Percentiles rank a stretch among this genome's conserved stretches.
Evolutionary conservation across 2,888 invertebrate species (phyloP).

Genomic region (Girardia tigrina): DNA sequence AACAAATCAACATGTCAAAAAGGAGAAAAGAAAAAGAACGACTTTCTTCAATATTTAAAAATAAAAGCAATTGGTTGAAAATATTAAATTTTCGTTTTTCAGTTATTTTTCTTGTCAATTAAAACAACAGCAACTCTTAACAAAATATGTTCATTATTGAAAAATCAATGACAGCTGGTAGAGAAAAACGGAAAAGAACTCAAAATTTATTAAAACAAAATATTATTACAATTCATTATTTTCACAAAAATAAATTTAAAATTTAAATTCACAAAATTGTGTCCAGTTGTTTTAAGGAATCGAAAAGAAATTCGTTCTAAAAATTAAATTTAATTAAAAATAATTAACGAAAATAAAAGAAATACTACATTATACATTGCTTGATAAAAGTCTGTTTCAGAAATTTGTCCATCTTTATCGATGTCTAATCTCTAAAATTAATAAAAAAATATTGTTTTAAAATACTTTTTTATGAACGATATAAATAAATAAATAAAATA

Average conservation of each 20-base stretch:
- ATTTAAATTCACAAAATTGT: neutral
- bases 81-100: neutral
- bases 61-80: neutral
- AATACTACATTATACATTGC: constrained; percentile 11
- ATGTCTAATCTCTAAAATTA: neutral
- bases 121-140: neutral
- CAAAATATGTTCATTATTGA: neutral
- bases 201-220: neutral
- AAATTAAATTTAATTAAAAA: neutral
- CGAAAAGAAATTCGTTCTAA: constrained; percentile 4
- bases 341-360: neutral
- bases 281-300: constrained; percentile 1
- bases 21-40: neutral
- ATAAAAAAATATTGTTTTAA: neutral
- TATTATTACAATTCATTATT: neutral
- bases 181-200: neutral
- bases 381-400: constrained; percentile 7
- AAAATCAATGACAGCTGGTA: neutral
- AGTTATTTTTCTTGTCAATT: neutral
- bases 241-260: neutral
- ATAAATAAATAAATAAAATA: neutral
- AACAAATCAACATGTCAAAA: too few species aligned
- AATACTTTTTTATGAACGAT: neutral
- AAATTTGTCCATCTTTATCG: constrained; percentile 5
- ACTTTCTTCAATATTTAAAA: neutral